Evolutionary conservation across 2,113 vertebrate genomes (phyloP).

Genomic region (Pagrus major): DNA sequence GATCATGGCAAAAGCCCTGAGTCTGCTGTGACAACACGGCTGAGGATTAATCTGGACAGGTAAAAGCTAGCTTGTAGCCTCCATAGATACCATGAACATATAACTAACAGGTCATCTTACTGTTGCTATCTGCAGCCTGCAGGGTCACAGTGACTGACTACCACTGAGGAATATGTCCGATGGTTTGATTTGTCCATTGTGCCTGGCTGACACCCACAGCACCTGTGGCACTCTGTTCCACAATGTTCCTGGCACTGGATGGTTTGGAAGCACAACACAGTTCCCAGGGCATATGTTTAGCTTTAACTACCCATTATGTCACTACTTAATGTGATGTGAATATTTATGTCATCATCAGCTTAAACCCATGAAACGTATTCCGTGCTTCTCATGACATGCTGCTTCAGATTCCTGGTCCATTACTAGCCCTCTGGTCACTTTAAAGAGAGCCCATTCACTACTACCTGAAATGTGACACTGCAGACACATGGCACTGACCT

Average conservation of each 20-base stretch:
- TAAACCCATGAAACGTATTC: not conserved
- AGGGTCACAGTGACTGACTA: not conserved
- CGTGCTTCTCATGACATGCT: not conserved
- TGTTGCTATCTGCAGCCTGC: not conserved
- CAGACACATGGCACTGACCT: conserved; percentile 39
- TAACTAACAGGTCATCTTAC: not conserved
- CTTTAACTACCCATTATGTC: conserved; percentile 8
- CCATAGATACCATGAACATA: not conserved
- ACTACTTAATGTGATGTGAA: not conserved
- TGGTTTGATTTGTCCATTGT: not conserved
- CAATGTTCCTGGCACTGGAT: conserved; percentile 11
- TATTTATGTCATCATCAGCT: conserved; percentile 5
- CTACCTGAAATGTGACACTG: conserved; percentile 27
- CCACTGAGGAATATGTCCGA: not conserved
- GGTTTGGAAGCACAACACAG: not conserved
- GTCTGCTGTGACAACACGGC: conserved; percentile 8
- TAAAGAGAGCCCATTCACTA: conserved; percentile 10
- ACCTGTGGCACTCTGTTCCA: conserved; percentile 9
- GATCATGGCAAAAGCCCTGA: not conserved
- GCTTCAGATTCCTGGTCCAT: not conserved
- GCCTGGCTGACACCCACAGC: not conserved
- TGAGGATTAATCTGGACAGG: not conserved
- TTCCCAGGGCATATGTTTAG: not conserved
- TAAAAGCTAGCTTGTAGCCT: conserved; percentile 3
- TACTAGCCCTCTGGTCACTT: not conserved